Conservation (phyloP, 2,797 vertebrate species). For the Xerus rutilus region DNA sequence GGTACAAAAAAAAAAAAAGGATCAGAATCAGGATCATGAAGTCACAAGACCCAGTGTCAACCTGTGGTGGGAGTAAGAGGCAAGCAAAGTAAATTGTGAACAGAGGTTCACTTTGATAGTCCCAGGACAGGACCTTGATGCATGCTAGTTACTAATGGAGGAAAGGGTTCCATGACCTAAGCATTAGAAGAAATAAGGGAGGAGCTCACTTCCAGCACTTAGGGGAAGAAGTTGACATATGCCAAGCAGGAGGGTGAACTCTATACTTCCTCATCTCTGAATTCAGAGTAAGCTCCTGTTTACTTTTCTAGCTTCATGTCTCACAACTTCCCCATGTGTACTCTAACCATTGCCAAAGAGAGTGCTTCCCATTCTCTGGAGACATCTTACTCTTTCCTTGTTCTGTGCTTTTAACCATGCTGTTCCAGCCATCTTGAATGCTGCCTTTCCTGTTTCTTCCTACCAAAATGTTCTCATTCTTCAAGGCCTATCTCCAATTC, state of each 20-base stretch:
- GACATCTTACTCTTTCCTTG: neutral
- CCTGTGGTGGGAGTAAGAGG: neutral
- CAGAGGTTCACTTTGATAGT: neutral
- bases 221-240: conserved; percentile 30
- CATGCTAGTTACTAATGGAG: neutral
- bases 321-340: conserved; percentile 67
- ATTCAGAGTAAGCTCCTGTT: conserved; percentile 74
- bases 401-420: neutral
- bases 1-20: neutral
- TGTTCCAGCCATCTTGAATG: neutral
- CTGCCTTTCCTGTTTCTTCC: neutral
- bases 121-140: neutral
- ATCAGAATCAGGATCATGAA: neutral
- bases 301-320: conserved; percentile 20
- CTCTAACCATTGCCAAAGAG: conserved; percentile 44
- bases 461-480: conserved; percentile 11
- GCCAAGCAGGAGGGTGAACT: conserved; percentile 49
- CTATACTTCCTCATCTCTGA: conserved; percentile 74
- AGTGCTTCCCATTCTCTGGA: neutral
- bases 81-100: neutral
- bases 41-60: conserved; percentile 31
- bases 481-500: neutral
- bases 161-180: neutral
- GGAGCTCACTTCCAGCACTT: neutral
- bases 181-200: conserved; percentile 26